Base-by-base conservation (phyloP, 2,888 invertebrate species). In the Synergus umbraculus region DNA sequence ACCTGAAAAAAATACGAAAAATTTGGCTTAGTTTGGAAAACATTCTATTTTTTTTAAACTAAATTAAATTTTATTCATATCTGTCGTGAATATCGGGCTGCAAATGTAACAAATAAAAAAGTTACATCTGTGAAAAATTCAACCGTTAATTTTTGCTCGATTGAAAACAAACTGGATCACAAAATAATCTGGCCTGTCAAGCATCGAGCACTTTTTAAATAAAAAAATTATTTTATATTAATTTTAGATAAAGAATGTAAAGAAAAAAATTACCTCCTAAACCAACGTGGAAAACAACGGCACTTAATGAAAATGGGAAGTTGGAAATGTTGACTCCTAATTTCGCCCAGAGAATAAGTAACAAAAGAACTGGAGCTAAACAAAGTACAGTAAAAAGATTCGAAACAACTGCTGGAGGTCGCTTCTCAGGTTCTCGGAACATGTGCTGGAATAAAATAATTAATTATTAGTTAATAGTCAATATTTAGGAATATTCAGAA, bases 391-490 rank as follows among this genome's bases (percentile, higher is more conserved):
- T 98, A 93, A 99, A 99, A 82, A 97, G 94, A 92, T 97, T 96
- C 0, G 99, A 98, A 78, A 99, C 96, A 65, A 95, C 91, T 60
- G 95, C 95, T 54, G 98, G 94, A 78, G 99, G 99, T 69, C 98
- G 95, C 88, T 97, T 96, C 92, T 99, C 99, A 0, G 99, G 96
- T 89, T 95, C 94, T 66, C 98, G 96, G 95, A 99, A 99, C 93
- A 95, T 92, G 93, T 99, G 99, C 93, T 94, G 88, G 18, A 92
- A 88, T 49, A 73, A 83, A 60, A 10, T 60, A 4, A 46, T 54
- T 15, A 69, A 63, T 63, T 77, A 63, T 37, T 22, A 37, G 54
- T 4, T n/a, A 4, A 66, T 60, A 29, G 29, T 29, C 46, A 54
- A 18, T 65, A 5, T 12, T 18, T 60, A 13, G 4, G 3, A 4